These are phyloP conservation scores for Enteromius unitaeniatus DNA, from an alignment of 2,797 vertebrate genomes.

Conservation along the genomic window DNA sequence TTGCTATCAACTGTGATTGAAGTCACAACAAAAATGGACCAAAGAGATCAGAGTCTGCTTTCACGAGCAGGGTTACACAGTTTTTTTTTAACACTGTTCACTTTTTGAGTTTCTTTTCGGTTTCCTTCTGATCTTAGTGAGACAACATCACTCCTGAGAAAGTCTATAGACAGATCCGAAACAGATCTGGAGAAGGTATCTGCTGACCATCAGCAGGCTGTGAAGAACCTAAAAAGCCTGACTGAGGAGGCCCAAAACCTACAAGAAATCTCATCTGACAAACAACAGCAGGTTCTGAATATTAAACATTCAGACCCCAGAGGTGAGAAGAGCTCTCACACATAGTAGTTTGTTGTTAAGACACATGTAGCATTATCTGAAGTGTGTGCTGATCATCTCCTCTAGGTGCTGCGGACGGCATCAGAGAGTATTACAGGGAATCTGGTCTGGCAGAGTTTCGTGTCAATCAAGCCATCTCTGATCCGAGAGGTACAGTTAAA, in stretches of 20 bases:
- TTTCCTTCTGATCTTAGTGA: slow-evolving; percentile 74
- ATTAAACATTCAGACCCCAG: slow-evolving; percentile 92
- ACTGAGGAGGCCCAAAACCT: slow-evolving; percentile 79
- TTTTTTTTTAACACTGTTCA: too few relatives aligned
- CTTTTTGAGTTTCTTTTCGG: too few relatives aligned
- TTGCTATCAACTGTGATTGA: too few relatives aligned
- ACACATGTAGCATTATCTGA: neutral
- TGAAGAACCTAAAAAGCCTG: slow-evolving; percentile 72
- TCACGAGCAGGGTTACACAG: too few relatives aligned
- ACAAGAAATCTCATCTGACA: slow-evolving; percentile 77
- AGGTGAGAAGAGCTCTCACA: slow-evolving; percentile 75
- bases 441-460: slow-evolving; percentile 82
- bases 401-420: slow-evolving; percentile 90
- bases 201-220: slow-evolving; percentile 74
- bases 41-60: too few relatives aligned
- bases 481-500: slow-evolving; percentile 74
- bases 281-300: slow-evolving; percentile 84
- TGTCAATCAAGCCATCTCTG: slow-evolving; percentile 80
- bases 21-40: too few relatives aligned
- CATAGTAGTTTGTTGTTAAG: neutral
- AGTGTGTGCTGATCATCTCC: neutral
- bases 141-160: slow-evolving; percentile 81
- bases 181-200: slow-evolving; percentile 72
- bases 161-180: slow-evolving; percentile 81
- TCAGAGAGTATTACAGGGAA: slow-evolving; percentile 83